Conservation (phyloP, 2,888 invertebrate species). For the Drosophila hamatofila region DNA sequence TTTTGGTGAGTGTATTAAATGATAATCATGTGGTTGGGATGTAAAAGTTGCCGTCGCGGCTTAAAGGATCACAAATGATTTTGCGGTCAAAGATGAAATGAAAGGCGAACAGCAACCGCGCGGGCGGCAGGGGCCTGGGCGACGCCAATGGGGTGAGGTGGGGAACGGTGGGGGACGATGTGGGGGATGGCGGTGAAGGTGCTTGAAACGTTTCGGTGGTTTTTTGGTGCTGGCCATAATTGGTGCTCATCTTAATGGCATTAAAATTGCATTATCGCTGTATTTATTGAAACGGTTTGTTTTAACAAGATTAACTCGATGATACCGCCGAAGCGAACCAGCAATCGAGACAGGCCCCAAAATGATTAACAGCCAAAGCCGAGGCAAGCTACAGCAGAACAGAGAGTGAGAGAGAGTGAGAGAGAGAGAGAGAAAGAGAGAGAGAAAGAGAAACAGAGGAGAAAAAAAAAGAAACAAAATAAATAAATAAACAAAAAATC, state of each 20-base stretch:
- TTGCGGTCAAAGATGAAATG: conserved; percentile 77
- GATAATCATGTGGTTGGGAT: conserved; percentile 66
- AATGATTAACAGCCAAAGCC: conserved; percentile 73
- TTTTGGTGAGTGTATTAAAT: conserved; percentile 17
- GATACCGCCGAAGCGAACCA: conserved; percentile 58
- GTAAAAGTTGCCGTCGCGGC: conserved; percentile 65
- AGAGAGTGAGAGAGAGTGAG: neutral
- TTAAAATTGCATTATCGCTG: conserved; percentile 84
- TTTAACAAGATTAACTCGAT: conserved; percentile 78
- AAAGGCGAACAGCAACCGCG: conserved; percentile 30
- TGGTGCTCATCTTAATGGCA: conserved; percentile 84
- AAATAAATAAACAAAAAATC: conserved; percentile 18
- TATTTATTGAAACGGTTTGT: conserved; percentile 83
- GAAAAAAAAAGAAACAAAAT: conserved; percentile 5
- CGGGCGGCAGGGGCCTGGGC: conserved; percentile 3
- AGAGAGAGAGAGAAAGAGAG: neutral
- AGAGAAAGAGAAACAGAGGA: conserved; percentile 6
- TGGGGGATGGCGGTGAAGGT: neutral
- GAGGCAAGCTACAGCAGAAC: conserved; percentile 21
- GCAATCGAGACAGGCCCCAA: conserved; percentile 64
- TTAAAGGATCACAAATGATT: conserved; percentile 75
- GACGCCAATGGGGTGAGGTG: neutral
- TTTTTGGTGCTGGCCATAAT: conserved; percentile 78
- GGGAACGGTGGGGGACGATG: too few relatives aligned
- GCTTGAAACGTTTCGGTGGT: conserved; percentile 35